Evolutionary conservation across 2,113 vertebrate genomes (phyloP).

Genomic region (Peromyscus maniculatus): DNA sequence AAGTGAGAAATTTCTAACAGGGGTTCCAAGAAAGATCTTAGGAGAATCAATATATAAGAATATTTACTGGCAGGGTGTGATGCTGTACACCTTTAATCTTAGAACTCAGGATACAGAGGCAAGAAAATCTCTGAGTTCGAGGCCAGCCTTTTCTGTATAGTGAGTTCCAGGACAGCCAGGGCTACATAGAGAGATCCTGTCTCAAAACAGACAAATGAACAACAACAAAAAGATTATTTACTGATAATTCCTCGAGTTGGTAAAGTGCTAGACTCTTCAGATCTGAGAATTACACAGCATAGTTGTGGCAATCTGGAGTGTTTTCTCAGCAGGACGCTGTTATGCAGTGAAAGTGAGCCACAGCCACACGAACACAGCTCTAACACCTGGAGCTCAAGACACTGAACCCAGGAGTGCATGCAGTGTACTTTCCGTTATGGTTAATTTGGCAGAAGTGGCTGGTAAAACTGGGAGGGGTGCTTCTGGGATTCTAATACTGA

Average conservation of each 20-base stretch:
- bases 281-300: neutral
- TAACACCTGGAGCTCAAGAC: neutral
- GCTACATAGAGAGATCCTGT: neutral
- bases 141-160: neutral
- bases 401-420: neutral
- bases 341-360: neutral
- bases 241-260: slow-evolving; percentile 23
- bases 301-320: neutral
- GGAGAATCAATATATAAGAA: neutral
- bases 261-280: neutral
- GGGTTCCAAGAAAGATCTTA: neutral
- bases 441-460: neutral
- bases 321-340: neutral
- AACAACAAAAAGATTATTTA: neutral
- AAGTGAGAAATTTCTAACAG: slow-evolving; percentile 46
- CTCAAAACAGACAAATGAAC: neutral
- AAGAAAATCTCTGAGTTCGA: neutral
- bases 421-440: neutral
- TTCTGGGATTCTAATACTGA: slow-evolving; percentile 17
- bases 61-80: neutral
- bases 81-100: neutral
- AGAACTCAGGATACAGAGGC: neutral
- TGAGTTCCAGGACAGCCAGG: neutral
- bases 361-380: neutral
- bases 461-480: neutral